Percentiles rank a stretch among this genome's conserved stretches.
phyloP scores from a whole-genome alignment of 2,797 vertebrate genomes.

The Molossus molossus region DNA sequence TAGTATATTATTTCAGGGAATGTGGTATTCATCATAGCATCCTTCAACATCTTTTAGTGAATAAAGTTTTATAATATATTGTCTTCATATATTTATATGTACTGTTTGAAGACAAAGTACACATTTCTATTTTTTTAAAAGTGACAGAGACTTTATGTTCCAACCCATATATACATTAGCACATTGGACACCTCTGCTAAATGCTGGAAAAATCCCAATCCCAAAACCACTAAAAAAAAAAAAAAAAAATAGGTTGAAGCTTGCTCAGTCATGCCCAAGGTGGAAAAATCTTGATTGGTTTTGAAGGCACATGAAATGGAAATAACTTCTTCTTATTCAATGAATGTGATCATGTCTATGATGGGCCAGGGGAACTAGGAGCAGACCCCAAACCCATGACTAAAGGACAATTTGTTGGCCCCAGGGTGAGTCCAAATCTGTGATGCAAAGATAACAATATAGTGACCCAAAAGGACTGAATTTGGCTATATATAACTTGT shows the following conservation, averaged over 20 bases:
- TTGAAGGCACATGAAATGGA: background rate
- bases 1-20: background rate
- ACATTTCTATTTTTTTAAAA: constrained; percentile 30
- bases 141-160: background rate
- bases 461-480: background rate
- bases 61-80: constrained; percentile 21
- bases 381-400: background rate
- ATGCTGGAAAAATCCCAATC: background rate
- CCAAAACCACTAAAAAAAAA: background rate
- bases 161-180: background rate
- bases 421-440: background rate
- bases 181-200: background rate
- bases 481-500: background rate
- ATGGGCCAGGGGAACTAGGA: too few species aligned
- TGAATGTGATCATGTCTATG: background rate
- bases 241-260: background rate
- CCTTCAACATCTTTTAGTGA: constrained; percentile 29
- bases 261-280: background rate
- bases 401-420: background rate
- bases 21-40: background rate
- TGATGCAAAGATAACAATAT: background rate
- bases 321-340: background rate
- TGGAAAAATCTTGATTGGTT: background rate
- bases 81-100: constrained; percentile 7
- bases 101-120: background rate